Base-by-base conservation (phyloP, 2,888 invertebrate genomes). In the Oxycera nigricornis region DNA sequence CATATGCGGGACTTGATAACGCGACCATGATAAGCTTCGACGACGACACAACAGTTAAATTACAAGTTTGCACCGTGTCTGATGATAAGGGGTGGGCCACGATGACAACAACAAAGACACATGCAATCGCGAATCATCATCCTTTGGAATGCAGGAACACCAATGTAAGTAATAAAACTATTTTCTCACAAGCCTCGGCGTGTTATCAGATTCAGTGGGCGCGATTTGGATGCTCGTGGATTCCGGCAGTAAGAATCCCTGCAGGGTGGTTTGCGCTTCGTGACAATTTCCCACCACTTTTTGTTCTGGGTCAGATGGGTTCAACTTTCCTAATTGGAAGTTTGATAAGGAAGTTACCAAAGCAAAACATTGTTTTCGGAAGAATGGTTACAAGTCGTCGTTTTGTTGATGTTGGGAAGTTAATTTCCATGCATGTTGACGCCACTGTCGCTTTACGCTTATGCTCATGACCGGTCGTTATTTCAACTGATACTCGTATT, bases 1-100 rank as follows among this genome's bases (percentile, higher is more conserved):
- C 20, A 24, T 22, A 55, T 55, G 55, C 20, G 55, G 11, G 55
- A 55, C 17, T 30, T 62, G 62, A 62, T 62, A 62, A 62, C 35
- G 22, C 59, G n/a, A 26, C 11, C 6, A 11, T 55, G 55, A 55
- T 55, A 55, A 55, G 55, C 55, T n/a, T n/a, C n/a, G n/a, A n/a
- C n/a, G 24, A 4, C 55, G 24, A 55, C 20, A 14, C 17, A 55
- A 55, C 55, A 46, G 46, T 11, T 11, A 46, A 17, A 46, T 17
- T 3, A 46, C 14, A 2, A 46, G 14, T 46, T 46, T 46, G 46
- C 46, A 46, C 46, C 46, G 46, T 46, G 46, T 46, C 46, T 46
- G 46, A 46, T 14, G 17, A n/a, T 3, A 46, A n/a, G 14, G 17
- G 46, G 14, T 46, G 46, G 46, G 17, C n/a, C 46, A 46, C 46